Evolutionary conservation across 2,888 invertebrate species (phyloP).

Genomic region (Syrista parreyssii): DNA sequence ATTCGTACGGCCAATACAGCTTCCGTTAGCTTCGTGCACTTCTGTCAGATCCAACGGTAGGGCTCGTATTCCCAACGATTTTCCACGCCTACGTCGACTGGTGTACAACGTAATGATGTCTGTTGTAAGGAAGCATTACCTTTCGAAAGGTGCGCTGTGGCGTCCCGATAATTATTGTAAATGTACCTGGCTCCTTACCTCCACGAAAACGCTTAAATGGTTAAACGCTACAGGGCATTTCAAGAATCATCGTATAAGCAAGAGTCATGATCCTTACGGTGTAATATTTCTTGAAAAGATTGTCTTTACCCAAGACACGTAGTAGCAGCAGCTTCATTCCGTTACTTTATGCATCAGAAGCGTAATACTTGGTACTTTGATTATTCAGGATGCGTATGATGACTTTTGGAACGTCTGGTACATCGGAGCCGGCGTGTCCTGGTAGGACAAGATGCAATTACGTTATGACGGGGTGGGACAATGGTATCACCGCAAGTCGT

Average conservation of each 20-base stretch:
- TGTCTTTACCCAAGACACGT: background rate
- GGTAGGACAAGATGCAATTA: background rate
- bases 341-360: background rate
- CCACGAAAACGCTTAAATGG: background rate
- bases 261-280: background rate
- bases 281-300: background rate
- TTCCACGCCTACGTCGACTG: background rate
- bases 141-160: background rate
- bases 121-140: background rate
- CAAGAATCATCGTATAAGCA: background rate
- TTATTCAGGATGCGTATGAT: background rate
- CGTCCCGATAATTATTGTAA: conserved; percentile 6
- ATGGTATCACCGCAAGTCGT: background rate
- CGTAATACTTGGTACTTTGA: background rate
- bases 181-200: background rate
- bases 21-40: background rate
- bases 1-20: background rate
- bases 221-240: background rate
- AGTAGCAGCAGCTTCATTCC: no score
- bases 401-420: background rate
- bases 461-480: conserved; percentile 1
- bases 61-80: background rate
- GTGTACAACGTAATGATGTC: background rate
- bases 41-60: background rate
- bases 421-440: background rate